phyloP scores from a whole-genome alignment of 2,113 vertebrate species.

The Pelecanoides urinatrix region DNA sequence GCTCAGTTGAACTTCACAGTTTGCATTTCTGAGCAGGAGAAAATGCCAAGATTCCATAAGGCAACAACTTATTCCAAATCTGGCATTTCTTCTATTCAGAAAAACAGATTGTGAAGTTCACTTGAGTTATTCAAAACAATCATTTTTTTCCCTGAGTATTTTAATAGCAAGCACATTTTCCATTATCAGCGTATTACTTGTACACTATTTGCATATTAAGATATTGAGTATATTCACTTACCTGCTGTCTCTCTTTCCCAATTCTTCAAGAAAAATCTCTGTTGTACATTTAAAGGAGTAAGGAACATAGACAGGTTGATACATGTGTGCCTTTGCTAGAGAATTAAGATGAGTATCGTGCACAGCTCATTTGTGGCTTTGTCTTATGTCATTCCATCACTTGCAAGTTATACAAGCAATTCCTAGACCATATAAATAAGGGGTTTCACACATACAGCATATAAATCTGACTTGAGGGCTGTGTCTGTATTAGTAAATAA shows the following conservation, averaged over 20 bases:
- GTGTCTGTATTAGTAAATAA: neutral
- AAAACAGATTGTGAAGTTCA: too few species aligned
- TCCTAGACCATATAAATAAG: neutral
- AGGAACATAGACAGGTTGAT: slow-evolving; percentile 26
- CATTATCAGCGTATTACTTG: too few species aligned
- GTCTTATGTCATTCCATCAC: slow-evolving; percentile 25
- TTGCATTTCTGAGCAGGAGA: too few species aligned
- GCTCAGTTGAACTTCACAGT: too few species aligned
- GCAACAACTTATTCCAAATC: too few species aligned
- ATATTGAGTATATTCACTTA: too few species aligned
- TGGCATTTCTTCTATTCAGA: too few species aligned
- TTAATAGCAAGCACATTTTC: too few species aligned
- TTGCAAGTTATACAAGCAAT: slow-evolving; percentile 21
- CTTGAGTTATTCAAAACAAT: too few species aligned
- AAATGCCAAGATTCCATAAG: too few species aligned
- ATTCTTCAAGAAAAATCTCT: neutral
- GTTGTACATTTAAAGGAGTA: neutral
- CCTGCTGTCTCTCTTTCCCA: neutral
- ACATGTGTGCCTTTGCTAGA: neutral
- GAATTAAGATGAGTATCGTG: slow-evolving; percentile 36
- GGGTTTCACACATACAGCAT: neutral
- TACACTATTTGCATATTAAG: too few species aligned
- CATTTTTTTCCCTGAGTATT: too few species aligned
- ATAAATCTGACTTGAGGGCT: neutral
- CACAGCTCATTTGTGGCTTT: slow-evolving; percentile 44